These are phyloP conservation scores for Caerostris darwini DNA, from an alignment of 1,140 invertebrate species.

Conservation along the genomic window DNA sequence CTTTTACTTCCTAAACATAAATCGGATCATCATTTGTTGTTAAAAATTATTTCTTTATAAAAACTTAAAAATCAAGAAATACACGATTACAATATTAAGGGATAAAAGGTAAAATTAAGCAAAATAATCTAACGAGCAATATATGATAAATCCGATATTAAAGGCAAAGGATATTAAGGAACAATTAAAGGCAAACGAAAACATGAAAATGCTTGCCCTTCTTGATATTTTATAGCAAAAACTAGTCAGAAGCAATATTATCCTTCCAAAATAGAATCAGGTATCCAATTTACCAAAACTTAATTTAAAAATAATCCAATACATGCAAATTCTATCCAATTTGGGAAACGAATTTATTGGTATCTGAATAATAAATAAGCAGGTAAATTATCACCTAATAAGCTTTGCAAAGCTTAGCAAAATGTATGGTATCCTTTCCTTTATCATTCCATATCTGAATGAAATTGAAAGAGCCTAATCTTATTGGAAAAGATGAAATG, in stretches of 20 bases:
- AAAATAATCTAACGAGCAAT: too few species aligned
- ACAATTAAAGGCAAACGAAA: slow-evolving; percentile 5
- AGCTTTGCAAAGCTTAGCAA: background rate
- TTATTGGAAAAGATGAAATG: slow-evolving; percentile 30
- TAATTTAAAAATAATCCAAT: slow-evolving; percentile 25
- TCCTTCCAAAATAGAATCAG: background rate
- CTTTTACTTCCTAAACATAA: too few species aligned
- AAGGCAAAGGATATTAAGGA: background rate
- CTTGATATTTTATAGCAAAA: background rate
- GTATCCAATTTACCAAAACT: slow-evolving; percentile 20
- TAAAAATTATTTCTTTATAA: too few species aligned
- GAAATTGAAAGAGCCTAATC: slow-evolving; percentile 33
- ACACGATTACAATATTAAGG: too few species aligned
- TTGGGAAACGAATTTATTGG: background rate
- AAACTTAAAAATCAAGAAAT: too few species aligned
- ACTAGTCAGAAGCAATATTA: background rate
- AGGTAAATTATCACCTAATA: slow-evolving; percentile 31
- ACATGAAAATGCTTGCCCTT: background rate
- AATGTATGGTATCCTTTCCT: background rate
- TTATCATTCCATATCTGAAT: background rate
- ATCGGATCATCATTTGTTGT: too few species aligned
- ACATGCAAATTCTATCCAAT: slow-evolving; percentile 17
- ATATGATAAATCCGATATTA: too few species aligned
- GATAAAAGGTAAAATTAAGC: too few species aligned
- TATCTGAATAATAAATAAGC: background rate